Evolutionary conservation across 2,797 vertebrate genomes (phyloP).

Genomic region (Glyptemys insculpta): DNA sequence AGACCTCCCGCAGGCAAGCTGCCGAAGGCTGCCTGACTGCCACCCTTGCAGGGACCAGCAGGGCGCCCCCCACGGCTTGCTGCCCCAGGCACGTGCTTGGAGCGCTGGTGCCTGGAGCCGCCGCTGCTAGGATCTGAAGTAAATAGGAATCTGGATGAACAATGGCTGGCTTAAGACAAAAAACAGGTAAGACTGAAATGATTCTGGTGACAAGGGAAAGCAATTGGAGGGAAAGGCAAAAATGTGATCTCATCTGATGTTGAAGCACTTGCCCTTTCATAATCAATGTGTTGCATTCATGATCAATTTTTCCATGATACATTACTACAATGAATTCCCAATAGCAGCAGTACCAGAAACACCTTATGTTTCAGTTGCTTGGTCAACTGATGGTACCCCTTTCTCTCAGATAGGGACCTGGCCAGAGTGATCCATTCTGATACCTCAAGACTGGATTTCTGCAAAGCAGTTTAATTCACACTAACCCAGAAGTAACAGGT

Average conservation of each 20-base stretch:
- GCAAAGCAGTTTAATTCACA: background rate
- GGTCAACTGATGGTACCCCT: background rate
- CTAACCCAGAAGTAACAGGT: background rate
- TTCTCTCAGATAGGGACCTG: fast-evolving
- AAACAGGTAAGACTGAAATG: background rate
- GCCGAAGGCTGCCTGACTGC: too few species aligned
- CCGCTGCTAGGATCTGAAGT: background rate
- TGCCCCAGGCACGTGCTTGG: too few species aligned
- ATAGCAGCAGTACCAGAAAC: background rate
- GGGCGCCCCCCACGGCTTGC: too few species aligned
- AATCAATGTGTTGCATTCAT: background rate
- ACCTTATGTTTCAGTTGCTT: background rate
- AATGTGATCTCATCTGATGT: background rate
- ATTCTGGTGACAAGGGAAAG: background rate
- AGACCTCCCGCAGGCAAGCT: too few species aligned
- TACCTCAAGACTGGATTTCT: background rate
- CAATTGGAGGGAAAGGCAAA: background rate
- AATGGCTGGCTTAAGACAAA: background rate
- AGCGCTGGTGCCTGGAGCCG: too few species aligned
- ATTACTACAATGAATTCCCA: background rate
- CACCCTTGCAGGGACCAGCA: too few species aligned
- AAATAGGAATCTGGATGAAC: background rate
- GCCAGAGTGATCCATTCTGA: fast-evolving
- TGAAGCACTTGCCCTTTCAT: background rate
- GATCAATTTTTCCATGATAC: background rate